Evolutionary conservation across 2,797 vertebrate genomes (phyloP).

Genomic region (Diplodus puntazzo): DNA sequence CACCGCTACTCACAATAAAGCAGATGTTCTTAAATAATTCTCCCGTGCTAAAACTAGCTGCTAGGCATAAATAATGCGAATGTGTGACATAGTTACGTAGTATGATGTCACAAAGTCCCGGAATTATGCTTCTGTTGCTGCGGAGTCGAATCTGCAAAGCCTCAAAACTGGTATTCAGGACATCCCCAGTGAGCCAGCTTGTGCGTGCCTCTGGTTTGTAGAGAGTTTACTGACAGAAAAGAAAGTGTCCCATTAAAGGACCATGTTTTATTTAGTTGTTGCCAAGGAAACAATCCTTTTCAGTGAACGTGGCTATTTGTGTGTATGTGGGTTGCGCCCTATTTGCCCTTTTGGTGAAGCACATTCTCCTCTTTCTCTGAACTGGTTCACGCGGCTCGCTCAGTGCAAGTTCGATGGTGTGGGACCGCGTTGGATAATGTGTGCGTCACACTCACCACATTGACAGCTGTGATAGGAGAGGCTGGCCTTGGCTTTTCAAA

Average conservation of each 20-base stretch:
- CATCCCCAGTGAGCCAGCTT: slow-evolving; percentile 9
- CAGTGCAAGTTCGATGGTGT: slow-evolving; percentile 57
- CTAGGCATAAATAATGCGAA: no score
- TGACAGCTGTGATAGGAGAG: slow-evolving; percentile 26
- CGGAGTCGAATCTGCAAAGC: no score
- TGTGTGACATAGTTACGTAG: no score
- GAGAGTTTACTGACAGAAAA: slow-evolving; percentile 8
- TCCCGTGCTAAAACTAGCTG: no score
- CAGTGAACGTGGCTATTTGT: slow-evolving; percentile 52
- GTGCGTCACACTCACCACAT: slow-evolving; percentile 22
- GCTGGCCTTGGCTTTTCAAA: slow-evolving; percentile 3
- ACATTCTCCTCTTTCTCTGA: slow-evolving; percentile 26
- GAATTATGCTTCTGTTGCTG: no score
- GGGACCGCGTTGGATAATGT: slow-evolving; percentile 18
- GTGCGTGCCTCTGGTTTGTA: neutral
- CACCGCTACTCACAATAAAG: no score
- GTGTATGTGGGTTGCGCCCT: slow-evolving; percentile 42
- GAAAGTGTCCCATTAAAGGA: slow-evolving; percentile 44
- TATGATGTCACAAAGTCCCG: no score
- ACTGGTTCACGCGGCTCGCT: slow-evolving; percentile 22
- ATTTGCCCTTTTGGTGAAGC: slow-evolving; percentile 42
- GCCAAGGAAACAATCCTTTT: slow-evolving; percentile 56
- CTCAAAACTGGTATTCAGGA: no score
- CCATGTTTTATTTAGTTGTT: slow-evolving; percentile 74
- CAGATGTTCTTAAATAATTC: no score